Base-by-base conservation (phyloP, 2,888 invertebrate species). In the Nezara viridula region DNA sequence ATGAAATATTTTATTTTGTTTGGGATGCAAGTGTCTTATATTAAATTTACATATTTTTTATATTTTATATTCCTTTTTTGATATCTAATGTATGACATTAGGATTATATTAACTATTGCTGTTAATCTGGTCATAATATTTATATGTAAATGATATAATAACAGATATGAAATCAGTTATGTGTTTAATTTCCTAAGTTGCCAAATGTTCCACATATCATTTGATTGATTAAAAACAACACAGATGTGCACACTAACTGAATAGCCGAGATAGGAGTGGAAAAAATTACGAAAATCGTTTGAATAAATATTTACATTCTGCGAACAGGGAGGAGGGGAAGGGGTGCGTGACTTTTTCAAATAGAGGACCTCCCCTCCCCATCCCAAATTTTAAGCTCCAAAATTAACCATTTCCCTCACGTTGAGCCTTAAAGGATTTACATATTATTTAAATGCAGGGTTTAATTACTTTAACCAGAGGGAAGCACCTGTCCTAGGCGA, bases 381-480 rank as follows among this genome's bases (percentile, higher is more conserved):
- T n/a, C 27, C 66, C 19, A 66, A 66, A 66, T 66, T 60, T 66
- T 66, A 66, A 32, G 66, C 32, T 66, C 16, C 32, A 19, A 66
- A 66, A 66, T 66, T 32, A 66, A 66, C 66, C 16, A 66, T 66
- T 66, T 32, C 66, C 32, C 66, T 66, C 66, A 66, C 66, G 32
- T 32, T 32, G 32, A 66, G 27, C 60, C 27, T 60, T 60, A 32
- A 66, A 66, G 32, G 66, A 32, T 66, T 66, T 66, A 66, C 32
- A 66, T 66, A 66, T 66, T 66, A 66, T 66, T 66, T 66, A 32
- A 66, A 66, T 66, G 66, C 32, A 19, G 0, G 66, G 32, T 66
- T 66, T 66, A 32, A 66, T 66, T 66, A 66, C 32, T 66, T 66
- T 66, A 66, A 66, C 66, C 66, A 66, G 32, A 66, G 32, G 32